These are phyloP conservation scores for Onthophagus sagittarius DNA, from an alignment of 2,888 invertebrate species.

Conservation along the genomic window DNA sequence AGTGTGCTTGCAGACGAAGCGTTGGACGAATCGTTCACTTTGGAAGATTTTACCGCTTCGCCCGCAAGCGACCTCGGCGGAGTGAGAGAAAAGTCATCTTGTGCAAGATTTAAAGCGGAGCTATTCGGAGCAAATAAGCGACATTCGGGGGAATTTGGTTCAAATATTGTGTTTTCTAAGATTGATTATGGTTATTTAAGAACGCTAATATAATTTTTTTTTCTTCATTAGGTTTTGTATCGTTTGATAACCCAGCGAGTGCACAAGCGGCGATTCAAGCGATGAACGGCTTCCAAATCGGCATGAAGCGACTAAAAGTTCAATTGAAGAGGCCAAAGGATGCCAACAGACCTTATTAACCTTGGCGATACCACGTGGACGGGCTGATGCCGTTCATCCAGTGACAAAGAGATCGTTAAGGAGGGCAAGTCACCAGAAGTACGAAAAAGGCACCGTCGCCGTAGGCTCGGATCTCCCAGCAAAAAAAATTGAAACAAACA, in stretches of 20 bases:
- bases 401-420: slow-evolving; percentile 27
- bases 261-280: slow-evolving; percentile 98
- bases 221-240: slow-evolving; percentile 82
- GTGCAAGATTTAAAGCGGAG: too few species aligned
- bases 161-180: too few species aligned
- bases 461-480: background rate
- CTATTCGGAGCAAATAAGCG: too few species aligned
- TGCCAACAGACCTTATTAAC: slow-evolving; percentile 97
- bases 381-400: slow-evolving; percentile 26
- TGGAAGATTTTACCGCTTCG: too few species aligned
- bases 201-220: too few species aligned
- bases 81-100: too few species aligned
- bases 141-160: too few species aligned
- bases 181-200: too few species aligned
- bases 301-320: slow-evolving; percentile 99
- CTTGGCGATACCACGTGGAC: slow-evolving; percentile 50
- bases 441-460: background rate
- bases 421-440: background rate
- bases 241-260: slow-evolving; percentile 97
- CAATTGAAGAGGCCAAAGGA: slow-evolving; percentile 99
- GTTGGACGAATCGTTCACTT: too few species aligned
- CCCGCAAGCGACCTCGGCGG: too few species aligned
- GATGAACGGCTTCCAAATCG: slow-evolving; percentile 99
- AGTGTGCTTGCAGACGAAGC: too few species aligned
- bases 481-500: too few species aligned